Evolutionary conservation across 1,140 invertebrate species (phyloP).

Genomic region (Choristoneura fumiferana): DNA sequence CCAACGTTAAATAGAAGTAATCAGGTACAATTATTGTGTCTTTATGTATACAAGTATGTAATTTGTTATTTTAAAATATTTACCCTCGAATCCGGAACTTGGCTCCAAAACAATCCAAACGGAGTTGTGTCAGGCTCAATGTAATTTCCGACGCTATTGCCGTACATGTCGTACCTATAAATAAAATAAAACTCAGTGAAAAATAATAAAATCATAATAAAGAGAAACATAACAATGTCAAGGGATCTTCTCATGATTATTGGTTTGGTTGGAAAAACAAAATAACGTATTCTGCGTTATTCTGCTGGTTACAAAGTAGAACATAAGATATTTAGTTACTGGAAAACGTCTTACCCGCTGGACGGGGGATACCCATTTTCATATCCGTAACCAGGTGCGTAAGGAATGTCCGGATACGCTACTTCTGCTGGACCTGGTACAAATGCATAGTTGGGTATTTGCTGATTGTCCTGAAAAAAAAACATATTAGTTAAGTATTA

Average conservation of each 20-base stretch:
- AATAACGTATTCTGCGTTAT: no score
- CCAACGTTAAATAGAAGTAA: no score
- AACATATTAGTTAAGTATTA: conserved; percentile 3
- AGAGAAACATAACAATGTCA: background rate
- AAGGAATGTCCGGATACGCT: conserved; percentile 62
- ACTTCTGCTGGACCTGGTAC: conserved; percentile 46
- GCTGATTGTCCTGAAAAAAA: conserved; percentile 51
- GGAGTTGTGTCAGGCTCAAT: conserved; percentile 61
- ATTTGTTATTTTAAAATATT: conserved; percentile 18
- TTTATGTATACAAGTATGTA: background rate
- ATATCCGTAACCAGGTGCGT: conserved; percentile 63
- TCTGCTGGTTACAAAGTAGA: no score
- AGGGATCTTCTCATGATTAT: background rate
- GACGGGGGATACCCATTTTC: conserved; percentile 40
- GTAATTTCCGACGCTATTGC: conserved; percentile 42
- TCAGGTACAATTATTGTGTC: no score
- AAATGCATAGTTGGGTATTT: conserved; percentile 40
- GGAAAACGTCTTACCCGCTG: conserved; percentile 44
- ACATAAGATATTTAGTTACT: no score
- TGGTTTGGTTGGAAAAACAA: no score
- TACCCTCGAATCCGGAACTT: conserved; percentile 64
- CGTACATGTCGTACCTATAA: conserved; percentile 61
- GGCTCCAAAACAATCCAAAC: conserved; percentile 58
- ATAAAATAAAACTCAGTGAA: conserved; percentile 19
- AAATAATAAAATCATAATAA: background rate